Evolutionary conservation across 2,113 vertebrate genomes (phyloP).

Genomic region (Dromaius novaehollandiae): DNA sequence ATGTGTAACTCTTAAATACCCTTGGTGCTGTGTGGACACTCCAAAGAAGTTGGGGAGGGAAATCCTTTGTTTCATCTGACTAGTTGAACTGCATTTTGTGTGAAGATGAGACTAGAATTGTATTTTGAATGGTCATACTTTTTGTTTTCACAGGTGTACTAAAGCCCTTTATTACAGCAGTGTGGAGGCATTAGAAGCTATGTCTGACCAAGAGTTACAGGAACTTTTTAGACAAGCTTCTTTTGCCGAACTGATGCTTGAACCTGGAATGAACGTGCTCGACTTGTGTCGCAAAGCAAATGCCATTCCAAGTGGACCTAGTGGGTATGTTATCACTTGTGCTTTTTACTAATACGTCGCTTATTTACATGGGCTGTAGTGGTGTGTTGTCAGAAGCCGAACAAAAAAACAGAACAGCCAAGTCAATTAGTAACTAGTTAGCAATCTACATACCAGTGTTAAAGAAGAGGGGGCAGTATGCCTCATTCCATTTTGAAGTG

Average conservation of each 20-base stretch:
- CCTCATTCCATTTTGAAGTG: not conserved
- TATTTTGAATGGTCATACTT: not conserved
- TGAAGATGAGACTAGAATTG: not conserved
- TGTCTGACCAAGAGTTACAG: conserved; percentile 91
- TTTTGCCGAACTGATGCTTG: conserved; percentile 89
- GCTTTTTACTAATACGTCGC: not conserved
- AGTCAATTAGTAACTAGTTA: not conserved
- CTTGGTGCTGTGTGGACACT: not conserved
- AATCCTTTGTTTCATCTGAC: not conserved
- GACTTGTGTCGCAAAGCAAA: conserved; percentile 85
- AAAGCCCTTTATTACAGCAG: conserved; percentile 87
- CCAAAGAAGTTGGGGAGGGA: not conserved
- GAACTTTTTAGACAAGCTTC: conserved; percentile 91
- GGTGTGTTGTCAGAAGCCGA: not conserved
- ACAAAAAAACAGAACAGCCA: not conserved
- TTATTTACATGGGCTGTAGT: not conserved
- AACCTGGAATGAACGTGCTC: conserved; percentile 88
- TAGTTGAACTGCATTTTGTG: not conserved
- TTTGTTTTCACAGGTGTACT: conserved; percentile 83
- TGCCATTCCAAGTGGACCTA: conserved; percentile 89
- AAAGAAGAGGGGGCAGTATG: not conserved
- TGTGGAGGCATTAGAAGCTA: conserved; percentile 84
- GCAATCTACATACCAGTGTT: not conserved
- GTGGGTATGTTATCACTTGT: conserved; percentile 79
- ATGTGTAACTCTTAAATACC: not conserved